A percentile compares a stretch with the other conserved stretches of the same genome.
These are phyloP conservation scores for Ptilonorhynchus violaceus DNA, from an alignment of 2,113 vertebrate genomes.

Conservation along the genomic window DNA sequence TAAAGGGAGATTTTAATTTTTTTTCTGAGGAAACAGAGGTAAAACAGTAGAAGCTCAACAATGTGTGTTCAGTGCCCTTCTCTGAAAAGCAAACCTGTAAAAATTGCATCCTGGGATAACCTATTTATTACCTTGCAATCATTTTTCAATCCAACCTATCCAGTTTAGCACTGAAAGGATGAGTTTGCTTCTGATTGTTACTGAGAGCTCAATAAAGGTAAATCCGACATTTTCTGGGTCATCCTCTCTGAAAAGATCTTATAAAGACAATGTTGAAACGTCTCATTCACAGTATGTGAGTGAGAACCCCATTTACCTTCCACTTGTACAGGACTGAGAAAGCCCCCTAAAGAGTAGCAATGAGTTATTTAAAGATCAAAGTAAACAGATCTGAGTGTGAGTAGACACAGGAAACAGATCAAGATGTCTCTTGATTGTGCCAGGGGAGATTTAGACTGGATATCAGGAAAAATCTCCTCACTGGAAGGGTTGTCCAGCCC, in stretches of 20 bases:
- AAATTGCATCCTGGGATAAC: background rate
- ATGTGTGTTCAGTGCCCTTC: background rate
- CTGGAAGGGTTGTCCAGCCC: background rate
- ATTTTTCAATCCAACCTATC: background rate
- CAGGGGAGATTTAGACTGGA: background rate
- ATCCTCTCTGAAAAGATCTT: background rate
- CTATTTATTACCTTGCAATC: background rate
- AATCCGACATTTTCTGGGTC: conserved; percentile 57
- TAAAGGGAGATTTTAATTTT: background rate
- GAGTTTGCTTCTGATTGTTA: background rate
- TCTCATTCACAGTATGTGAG: background rate
- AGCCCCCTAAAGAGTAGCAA: background rate
- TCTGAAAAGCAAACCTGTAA: background rate
- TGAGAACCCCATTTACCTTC: background rate
- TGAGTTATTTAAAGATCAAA: conserved; percentile 26
- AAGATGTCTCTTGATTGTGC: background rate
- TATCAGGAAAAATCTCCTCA: background rate
- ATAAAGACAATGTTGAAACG: background rate
- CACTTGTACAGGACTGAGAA: background rate
- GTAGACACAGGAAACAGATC: background rate
- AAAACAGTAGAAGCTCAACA: background rate
- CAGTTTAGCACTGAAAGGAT: background rate
- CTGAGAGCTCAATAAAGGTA: background rate
- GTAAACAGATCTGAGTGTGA: background rate
- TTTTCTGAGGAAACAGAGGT: background rate